These are phyloP conservation scores for Amazona ochrocephala DNA, from an alignment of 2,797 vertebrate genomes.

Conservation along the genomic window DNA sequence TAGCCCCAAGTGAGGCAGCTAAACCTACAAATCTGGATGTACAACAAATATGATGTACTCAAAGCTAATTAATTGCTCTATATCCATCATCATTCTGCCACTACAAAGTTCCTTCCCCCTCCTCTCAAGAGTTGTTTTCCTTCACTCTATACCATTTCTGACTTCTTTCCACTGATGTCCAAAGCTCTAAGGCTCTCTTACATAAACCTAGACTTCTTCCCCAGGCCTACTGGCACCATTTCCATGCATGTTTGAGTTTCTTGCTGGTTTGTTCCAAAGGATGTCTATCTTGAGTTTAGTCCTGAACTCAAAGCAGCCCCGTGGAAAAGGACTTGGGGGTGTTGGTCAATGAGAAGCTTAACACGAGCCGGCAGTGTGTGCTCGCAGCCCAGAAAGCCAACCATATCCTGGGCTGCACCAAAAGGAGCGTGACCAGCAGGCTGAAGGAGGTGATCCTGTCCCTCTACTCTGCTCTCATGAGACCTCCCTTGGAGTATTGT, in stretches of 20 bases:
- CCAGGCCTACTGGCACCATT: background rate
- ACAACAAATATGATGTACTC: background rate
- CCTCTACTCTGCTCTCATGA: too few relatives aligned
- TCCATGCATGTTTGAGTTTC: background rate
- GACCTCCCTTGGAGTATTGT: too few relatives aligned
- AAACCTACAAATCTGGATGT: background rate
- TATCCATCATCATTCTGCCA: slow-evolving; percentile 53
- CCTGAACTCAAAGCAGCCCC: background rate
- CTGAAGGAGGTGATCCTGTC: too few relatives aligned
- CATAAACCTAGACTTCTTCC: background rate
- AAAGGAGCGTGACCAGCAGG: too few relatives aligned
- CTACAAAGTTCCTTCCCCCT: background rate
- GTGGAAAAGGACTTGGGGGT: too few relatives aligned
- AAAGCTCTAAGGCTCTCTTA: background rate
- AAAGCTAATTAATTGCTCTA: slow-evolving; percentile 49
- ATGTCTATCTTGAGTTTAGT: background rate
- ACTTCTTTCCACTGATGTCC: background rate
- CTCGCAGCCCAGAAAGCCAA: too few relatives aligned
- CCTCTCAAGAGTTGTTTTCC: slow-evolving; percentile 25
- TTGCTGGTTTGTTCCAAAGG: background rate
- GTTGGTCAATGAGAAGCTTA: too few relatives aligned
- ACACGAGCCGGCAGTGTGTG: too few relatives aligned
- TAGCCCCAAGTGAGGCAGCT: slow-evolving; percentile 31
- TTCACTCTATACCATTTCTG: background rate
- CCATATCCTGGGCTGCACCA: too few relatives aligned